Conservation (phyloP, 2,888 invertebrate species). For the Drosophila lutescens region DNA sequence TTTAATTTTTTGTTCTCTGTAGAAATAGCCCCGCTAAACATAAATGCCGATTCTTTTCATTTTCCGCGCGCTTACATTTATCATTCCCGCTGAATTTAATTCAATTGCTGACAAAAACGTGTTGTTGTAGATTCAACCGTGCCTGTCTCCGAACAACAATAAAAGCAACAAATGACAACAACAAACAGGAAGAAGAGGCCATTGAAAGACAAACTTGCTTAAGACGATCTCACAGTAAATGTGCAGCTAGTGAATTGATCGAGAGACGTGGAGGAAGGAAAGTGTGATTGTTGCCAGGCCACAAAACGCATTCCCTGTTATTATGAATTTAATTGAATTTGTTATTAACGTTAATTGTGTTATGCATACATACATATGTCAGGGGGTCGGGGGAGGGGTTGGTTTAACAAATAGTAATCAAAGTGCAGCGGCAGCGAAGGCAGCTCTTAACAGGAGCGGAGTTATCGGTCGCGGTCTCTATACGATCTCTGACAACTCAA, state of each 20-base stretch:
- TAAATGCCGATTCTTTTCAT: constrained; percentile 60
- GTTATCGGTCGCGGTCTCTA: background rate
- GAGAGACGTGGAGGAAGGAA: constrained; percentile 26
- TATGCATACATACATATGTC: constrained; percentile 29
- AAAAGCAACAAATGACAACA: constrained; percentile 32
- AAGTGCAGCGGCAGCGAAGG: constrained; percentile 37
- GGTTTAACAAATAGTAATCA: constrained; percentile 16
- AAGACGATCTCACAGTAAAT: constrained; percentile 52
- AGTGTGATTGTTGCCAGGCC: constrained; percentile 23
- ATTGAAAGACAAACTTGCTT: constrained; percentile 54
- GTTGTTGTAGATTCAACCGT: constrained; percentile 60
- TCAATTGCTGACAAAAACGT: constrained; percentile 67
- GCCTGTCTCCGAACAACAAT: constrained; percentile 64
- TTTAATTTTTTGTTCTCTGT: constrained; percentile 7
- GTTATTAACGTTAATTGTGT: constrained; percentile 72
- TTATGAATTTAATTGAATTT: constrained; percentile 71
- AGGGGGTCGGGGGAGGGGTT: constrained; percentile 6
- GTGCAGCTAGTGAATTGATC: constrained; percentile 71
- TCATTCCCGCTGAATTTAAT: constrained; percentile 66
- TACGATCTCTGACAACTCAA: constrained; percentile 10
- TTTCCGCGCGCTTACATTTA: constrained; percentile 53
- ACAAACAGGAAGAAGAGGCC: constrained; percentile 48
- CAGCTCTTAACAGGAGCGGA: constrained; percentile 27
- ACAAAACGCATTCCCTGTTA: constrained; percentile 38
- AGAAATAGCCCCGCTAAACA: constrained; percentile 2